These are phyloP conservation scores for Gymnocheta viridis DNA, from an alignment of 2,888 invertebrate genomes.

Conservation along the genomic window DNA sequence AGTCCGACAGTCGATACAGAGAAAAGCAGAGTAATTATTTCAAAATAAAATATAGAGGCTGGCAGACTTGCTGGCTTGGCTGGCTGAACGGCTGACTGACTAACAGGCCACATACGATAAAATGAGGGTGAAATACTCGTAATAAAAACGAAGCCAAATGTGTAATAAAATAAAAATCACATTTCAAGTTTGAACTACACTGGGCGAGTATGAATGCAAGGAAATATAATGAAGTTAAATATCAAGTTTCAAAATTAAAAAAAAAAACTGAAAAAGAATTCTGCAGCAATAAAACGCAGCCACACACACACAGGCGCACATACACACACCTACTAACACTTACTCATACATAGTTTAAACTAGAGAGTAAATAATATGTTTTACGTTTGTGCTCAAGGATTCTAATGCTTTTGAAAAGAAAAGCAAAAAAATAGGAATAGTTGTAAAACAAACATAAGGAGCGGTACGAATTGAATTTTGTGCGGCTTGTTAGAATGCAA, in stretches of 20 bases:
- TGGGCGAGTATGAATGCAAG: conserved; percentile 20
- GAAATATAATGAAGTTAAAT: conserved; percentile 67
- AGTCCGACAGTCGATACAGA: conserved; percentile 12
- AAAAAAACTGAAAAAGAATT: background rate
- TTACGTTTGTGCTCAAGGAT: conserved; percentile 34
- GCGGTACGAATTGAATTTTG: conserved; percentile 78
- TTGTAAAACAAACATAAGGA: conserved; percentile 73
- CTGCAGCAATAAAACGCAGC: conserved; percentile 34
- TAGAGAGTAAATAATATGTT: conserved; percentile 28
- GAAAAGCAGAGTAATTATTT: conserved; percentile 50
- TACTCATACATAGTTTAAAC: background rate
- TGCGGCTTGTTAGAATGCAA: conserved; percentile 80
- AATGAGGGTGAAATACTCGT: conserved; percentile 68
- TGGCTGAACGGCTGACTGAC: conserved; percentile 14
- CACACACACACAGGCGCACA: background rate
- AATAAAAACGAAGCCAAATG: conserved; percentile 34
- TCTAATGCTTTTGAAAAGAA: conserved; percentile 20
- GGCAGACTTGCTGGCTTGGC: conserved; percentile 44
- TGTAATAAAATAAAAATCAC: conserved; percentile 61
- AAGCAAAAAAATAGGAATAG: conserved; percentile 43
- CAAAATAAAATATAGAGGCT: conserved; percentile 56
- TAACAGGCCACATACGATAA: background rate
- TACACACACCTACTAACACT: conserved; percentile 7
- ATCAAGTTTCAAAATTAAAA: conserved; percentile 64
- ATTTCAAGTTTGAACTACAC: conserved; percentile 59